Base-by-base conservation (phyloP, 2,113 vertebrate genomes). In the Syngnathus floridae region DNA sequence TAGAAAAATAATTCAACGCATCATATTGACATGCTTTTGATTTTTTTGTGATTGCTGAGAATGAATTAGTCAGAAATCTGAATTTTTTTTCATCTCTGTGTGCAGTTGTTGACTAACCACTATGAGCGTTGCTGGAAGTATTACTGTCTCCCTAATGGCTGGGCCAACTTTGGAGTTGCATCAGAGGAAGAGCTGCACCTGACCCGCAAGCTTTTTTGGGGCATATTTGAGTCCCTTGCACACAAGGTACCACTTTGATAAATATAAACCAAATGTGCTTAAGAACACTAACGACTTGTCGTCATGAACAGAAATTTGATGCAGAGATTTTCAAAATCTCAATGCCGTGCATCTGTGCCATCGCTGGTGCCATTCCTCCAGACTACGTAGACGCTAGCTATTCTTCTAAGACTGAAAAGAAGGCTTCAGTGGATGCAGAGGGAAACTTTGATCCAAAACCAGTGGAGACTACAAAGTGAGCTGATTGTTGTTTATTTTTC, bases 91-190 rank as follows among this genome's bases (percentile, higher is more conserved):
- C 2, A 0, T 3, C 2, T 31, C 26, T 17, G 36, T 19, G 46
- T 72, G 5, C 75, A 97, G 95, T 91, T 97, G 72, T 88, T 97
- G 74, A 97, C 94, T 66, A 97, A 96, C 76, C 95, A 97, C 83
- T 97, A 96, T 8, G 95, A 97, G 79, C 93, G 95, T 0, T 97
- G 95, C 70, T 97, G 95, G 95, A 94, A 96, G 74, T 97, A 97
- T 66, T 97, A 97, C 71, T 97, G 95, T 72, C 91, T 97, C 48
- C 94, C 95, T 54, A 95, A 94, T 0, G 95, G 95, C 49, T 97
- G 95, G 95, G 94, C 92, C 71, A 96, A 93, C 85, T 95, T 93
- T 10, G 95, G 95, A 4, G 82, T 96, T 21, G 90, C 93, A 35
- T 97, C 95, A 0, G 95, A 97, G 71, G 95, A 97, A 76, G 95